Evolutionary conservation across 2,888 invertebrate species (phyloP), one percentile per base, ranked within the genome.

Genomic region (Ecdyonurus torrentis): DNA sequence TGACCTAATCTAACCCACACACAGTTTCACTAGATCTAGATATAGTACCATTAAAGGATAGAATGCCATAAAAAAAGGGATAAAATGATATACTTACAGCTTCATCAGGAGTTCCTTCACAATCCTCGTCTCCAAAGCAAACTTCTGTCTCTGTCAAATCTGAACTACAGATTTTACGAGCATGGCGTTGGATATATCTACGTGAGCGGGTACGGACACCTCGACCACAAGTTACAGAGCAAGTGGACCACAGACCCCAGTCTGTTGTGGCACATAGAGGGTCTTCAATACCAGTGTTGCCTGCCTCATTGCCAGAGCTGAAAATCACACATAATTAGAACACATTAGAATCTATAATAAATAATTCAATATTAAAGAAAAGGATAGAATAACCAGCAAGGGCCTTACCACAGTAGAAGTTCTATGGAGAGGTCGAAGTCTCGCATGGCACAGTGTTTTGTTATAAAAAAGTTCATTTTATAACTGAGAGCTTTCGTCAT

Each of bases 161-260:
- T 10, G 15, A 10, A 10, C 52, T 63, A 24, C 63, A 63, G 23
- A 24, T 63, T 25, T 63, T 63, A 15, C 59, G 58, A 2, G 52
- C 63, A 0, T 24, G 52, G 2, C 63, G 23, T n/a, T 59, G 58
- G 19, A 63, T 73, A 73, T 86, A 89, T 68, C 82, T 81, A 0
- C 91, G 77, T 10, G 83, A 81, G 63, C 89, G 81, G 0, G 84
- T 84, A 65, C 86, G 83, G 2, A 71, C 69, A 2, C 76, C 75
- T 64, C 74, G 74, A 53, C 78, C 78, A 66, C 79, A 79, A 1
- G 75, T 74, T 2, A 72, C 75, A 2, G 75, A 74, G 69, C 79
- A 79, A 7, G 76, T 71, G 2, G 76, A 74, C 78, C 78, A 79
- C 24, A 74, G 72, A 60, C 75, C 74, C 79, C 79, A 79, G 22